Evolutionary conservation across 2,113 vertebrate genomes (phyloP).

Genomic region (Nerophis lumbriciformis): DNA sequence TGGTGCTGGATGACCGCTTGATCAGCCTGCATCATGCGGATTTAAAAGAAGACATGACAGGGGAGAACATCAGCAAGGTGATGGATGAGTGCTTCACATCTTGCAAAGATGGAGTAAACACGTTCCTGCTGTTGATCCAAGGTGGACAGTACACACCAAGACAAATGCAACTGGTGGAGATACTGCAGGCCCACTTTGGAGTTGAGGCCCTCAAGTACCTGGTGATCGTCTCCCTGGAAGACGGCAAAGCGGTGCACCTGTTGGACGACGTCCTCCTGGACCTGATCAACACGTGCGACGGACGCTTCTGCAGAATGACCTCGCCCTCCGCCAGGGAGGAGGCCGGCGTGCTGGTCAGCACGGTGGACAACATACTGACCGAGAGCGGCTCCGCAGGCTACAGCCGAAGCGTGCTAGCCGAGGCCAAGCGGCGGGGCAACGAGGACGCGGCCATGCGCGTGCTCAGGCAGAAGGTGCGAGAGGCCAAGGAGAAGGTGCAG

Average conservation of each 20-base stretch:
- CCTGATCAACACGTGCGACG: conserved; percentile 28
- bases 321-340: not conserved
- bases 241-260: conserved; percentile 9
- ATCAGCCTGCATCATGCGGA: conserved; percentile 25
- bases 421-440: not conserved
- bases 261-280: conserved; percentile 37
- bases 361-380: conserved; percentile 19
- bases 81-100: conserved; percentile 26
- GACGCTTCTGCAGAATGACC: conserved; percentile 27
- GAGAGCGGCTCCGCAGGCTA: conserved; percentile 21
- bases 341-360: conserved; percentile 9
- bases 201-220: conserved; percentile 26
- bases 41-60: conserved; percentile 17
- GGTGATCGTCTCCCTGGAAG: conserved; percentile 37
- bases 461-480: conserved; percentile 19
- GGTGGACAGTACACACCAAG: conserved; percentile 27
- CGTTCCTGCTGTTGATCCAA: conserved; percentile 42
- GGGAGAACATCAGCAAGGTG: conserved; percentile 14
- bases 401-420: conserved; percentile 21
- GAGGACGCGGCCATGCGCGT: conserved; percentile 27
- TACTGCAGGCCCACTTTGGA: conserved; percentile 35
- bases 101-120: conserved; percentile 1
- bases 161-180: conserved; percentile 28
- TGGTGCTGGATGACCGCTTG: not conserved
- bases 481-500: conserved; percentile 27